Evolutionary conservation across 1,140 invertebrate genomes (phyloP).

Genomic region (Tetramorium parvispinum): DNA sequence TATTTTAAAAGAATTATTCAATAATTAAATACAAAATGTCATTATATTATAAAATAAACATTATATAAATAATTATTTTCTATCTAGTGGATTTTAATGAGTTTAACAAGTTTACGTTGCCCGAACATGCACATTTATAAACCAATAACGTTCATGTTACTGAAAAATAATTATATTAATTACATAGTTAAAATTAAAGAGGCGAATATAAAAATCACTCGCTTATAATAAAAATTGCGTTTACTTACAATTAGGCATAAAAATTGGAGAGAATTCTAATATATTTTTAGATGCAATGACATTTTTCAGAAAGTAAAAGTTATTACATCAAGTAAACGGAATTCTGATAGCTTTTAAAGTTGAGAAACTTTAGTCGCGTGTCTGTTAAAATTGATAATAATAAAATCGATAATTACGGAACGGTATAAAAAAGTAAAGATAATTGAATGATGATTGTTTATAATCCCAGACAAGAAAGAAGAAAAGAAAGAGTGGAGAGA

Average conservation of each 20-base stretch:
- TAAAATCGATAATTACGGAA: constrained; percentile 12
- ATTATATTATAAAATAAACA: constrained; percentile 5
- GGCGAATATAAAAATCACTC: constrained; percentile 7
- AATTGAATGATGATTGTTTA: constrained; percentile 11
- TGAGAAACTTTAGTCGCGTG: neutral
- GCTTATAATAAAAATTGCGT: neutral
- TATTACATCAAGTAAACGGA: neutral
- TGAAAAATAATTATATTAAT: constrained; percentile 83
- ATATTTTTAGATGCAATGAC: neutral
- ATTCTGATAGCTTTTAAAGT: neutral
- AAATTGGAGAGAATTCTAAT: neutral
- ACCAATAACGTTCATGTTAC: constrained; percentile 74
- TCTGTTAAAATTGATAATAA: constrained; percentile 20
- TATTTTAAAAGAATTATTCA: neutral
- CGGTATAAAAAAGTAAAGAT: constrained; percentile 26
- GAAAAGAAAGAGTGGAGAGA: neutral
- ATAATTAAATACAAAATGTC: neutral
- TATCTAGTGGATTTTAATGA: constrained; percentile 21
- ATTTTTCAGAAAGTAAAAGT: neutral
- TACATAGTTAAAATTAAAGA: constrained; percentile 71
- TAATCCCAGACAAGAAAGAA: constrained; percentile 16
- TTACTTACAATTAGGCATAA: neutral
- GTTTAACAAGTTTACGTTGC: constrained; percentile 2
- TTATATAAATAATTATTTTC: constrained; percentile 30
- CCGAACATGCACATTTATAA: constrained; percentile 59